A percentile compares a stretch with the other conserved stretches of the same genome.
These are phyloP conservation scores for Halichoeres trimaculatus DNA, from an alignment of 2,113 vertebrate species.

Conservation along the genomic window DNA sequence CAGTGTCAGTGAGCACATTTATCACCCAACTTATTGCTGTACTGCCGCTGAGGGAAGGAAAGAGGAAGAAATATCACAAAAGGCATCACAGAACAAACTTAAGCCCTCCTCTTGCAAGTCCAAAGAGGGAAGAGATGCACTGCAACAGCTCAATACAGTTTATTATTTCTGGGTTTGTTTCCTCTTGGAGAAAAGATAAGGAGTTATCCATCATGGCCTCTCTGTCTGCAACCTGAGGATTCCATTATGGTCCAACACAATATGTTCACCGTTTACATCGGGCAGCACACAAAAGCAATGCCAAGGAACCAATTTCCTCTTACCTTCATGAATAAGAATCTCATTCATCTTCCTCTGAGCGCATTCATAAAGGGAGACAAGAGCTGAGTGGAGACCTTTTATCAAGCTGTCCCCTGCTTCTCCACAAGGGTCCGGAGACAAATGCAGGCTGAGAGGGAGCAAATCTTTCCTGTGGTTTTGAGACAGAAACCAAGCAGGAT, in stretches of 20 bases:
- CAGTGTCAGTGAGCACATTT: slow-evolving; percentile 27
- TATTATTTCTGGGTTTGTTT: slow-evolving; percentile 69
- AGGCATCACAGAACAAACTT: slow-evolving; percentile 53
- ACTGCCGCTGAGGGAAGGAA: slow-evolving; percentile 7
- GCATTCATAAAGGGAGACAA: slow-evolving; percentile 70
- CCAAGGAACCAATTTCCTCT: slow-evolving; percentile 79
- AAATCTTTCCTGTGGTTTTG: slow-evolving; percentile 20
- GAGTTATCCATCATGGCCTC: slow-evolving; percentile 69
- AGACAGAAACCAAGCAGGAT: slow-evolving; percentile 8
- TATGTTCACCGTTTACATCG: slow-evolving; percentile 66
- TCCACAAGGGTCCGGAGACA: slow-evolving; percentile 23
- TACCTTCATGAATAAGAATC: slow-evolving; percentile 76
- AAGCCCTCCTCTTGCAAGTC: slow-evolving; percentile 42
- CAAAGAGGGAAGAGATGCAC: slow-evolving; percentile 30
- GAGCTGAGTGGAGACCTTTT: slow-evolving; percentile 64
- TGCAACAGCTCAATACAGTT: slow-evolving; percentile 64
- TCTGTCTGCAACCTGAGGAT: slow-evolving; percentile 61
- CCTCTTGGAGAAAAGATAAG: slow-evolving; percentile 64
- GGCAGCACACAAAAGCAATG: slow-evolving; percentile 71
- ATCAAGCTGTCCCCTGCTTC: slow-evolving; percentile 62
- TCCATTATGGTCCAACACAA: slow-evolving; percentile 73
- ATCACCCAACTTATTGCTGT: slow-evolving; percentile 65
- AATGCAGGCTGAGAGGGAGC: slow-evolving; percentile 18
- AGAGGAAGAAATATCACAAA: slow-evolving; percentile 41
- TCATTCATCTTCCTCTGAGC: slow-evolving; percentile 71